Base-by-base conservation (phyloP, 1,140 invertebrate species). In the Drosophila bifasciata region DNA sequence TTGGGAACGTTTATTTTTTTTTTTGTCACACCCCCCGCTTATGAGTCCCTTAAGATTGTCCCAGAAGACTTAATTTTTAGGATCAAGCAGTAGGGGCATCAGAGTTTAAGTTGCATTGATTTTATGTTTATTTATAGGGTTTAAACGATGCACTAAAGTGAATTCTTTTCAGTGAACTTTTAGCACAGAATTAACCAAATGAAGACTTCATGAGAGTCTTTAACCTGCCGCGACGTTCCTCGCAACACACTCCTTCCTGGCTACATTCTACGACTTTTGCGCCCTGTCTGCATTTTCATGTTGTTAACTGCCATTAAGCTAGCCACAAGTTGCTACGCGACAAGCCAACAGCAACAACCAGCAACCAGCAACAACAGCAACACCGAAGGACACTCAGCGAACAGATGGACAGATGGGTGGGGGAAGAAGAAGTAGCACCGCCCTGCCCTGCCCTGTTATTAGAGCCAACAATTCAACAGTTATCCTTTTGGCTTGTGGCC, bases 251-350 rank as follows among this genome's bases (percentile, higher is more conserved):
- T n/a, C n/a, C n/a, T n/a, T 41, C 19, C 23, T 11, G 9, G 9
- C 9, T 32, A 2, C 0, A 32, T 32, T 9, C 28, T 28, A 11
- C n/a, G 4, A 13, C 17, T 39, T 39, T 19, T 17, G 2, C 23
- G 28, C 3, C 28, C 19, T 0, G 57, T 21, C 19, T 0, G 57
- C 59, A 55, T 69, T 63, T 60, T 49, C 59, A 57, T 72, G 56
- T 63, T 78, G 79, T 84, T 79, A 79, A 74, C 68, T 86, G 77
- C 61, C 77, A 86, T 85, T 86, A 85, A 76, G 76, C 70, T 85
- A 60, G 80, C 81, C 81, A 86, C 80, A 85, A 85, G 73, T 85
- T 85, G 76, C 76, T 84, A 85, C 76, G 80, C 80, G 81, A 84
- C 80, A 64, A 62, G 55, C 61, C 6, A 62, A 51, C 55, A 56